Conservation (phyloP, 2,797 vertebrate genomes). For the Darevskia nairensis region DNA sequence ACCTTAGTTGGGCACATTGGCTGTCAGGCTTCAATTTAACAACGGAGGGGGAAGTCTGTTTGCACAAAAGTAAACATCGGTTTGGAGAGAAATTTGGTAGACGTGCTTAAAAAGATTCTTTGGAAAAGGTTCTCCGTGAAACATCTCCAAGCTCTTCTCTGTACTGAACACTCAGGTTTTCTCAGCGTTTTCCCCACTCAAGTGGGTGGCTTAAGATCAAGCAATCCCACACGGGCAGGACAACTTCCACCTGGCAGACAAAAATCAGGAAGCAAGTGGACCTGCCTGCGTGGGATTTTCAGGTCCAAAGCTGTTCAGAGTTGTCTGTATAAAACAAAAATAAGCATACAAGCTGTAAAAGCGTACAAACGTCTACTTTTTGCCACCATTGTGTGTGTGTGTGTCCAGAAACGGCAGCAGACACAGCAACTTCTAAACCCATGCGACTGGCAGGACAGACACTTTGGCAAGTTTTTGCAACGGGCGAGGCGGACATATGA, state of each 20-base stretch:
- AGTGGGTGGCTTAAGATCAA: neutral
- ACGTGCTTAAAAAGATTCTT: conserved; percentile 6
- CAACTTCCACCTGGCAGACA: too few relatives aligned
- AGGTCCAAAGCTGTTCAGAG: neutral
- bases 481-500: neutral
- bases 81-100: conserved; percentile 25
- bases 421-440: neutral
- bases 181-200: neutral
- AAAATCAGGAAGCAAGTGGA: neutral
- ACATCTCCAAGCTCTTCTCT: conserved; percentile 42
- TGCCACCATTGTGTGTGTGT: neutral
- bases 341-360: neutral
- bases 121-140: neutral
- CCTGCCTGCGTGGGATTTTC: too few relatives aligned
- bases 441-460: neutral
- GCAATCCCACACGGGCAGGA: too few relatives aligned
- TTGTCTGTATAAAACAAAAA: neutral
- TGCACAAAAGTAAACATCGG: conserved; percentile 23
- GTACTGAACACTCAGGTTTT: conserved; percentile 33
- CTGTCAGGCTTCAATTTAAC: neutral
- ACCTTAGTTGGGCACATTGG: neutral
- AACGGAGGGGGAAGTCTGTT: neutral
- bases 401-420: neutral
- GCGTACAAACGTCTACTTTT: neutral
- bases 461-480: too few relatives aligned